A percentile compares a stretch with the other conserved stretches of the same genome.
Conservation (phyloP, 2,113 vertebrate genomes). For the Tupaia chinensis region DNA sequence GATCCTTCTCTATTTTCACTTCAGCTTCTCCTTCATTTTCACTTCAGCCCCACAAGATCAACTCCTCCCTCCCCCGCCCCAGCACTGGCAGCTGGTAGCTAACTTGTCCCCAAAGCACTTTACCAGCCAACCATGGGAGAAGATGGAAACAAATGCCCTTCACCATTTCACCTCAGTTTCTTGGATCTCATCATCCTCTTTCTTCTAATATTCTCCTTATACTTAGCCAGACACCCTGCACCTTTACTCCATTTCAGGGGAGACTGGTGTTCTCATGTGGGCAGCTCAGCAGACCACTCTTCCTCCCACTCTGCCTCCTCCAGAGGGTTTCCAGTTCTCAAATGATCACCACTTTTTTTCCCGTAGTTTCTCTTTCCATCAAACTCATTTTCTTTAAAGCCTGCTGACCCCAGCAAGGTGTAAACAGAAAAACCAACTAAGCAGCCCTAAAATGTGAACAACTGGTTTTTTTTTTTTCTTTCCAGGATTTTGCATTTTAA, state of each 20-base stretch:
- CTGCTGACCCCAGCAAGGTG: background rate
- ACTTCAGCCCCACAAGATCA: background rate
- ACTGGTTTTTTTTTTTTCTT: background rate
- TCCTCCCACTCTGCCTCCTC: background rate
- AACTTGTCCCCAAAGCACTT: background rate
- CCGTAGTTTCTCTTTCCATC: background rate
- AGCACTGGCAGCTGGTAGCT: background rate
- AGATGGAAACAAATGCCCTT: background rate
- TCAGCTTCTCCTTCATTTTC: background rate
- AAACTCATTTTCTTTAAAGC: background rate
- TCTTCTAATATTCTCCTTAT: background rate
- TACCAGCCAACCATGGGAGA: background rate
- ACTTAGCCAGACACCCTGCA: background rate
- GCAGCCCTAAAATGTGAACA: background rate
- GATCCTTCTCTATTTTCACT: background rate
- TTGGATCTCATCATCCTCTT: background rate
- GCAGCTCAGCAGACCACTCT: background rate
- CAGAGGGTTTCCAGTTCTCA: background rate
- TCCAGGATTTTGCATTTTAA: conserved; percentile 7
- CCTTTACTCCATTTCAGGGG: background rate
- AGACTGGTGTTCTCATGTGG: background rate
- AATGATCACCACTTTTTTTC: background rate
- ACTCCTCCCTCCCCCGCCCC: background rate
- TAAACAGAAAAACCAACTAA: conserved; percentile 16
- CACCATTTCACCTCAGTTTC: background rate